phyloP scores from a whole-genome alignment of 2,888 invertebrate genomes.

The Drosophila cracens region DNA sequence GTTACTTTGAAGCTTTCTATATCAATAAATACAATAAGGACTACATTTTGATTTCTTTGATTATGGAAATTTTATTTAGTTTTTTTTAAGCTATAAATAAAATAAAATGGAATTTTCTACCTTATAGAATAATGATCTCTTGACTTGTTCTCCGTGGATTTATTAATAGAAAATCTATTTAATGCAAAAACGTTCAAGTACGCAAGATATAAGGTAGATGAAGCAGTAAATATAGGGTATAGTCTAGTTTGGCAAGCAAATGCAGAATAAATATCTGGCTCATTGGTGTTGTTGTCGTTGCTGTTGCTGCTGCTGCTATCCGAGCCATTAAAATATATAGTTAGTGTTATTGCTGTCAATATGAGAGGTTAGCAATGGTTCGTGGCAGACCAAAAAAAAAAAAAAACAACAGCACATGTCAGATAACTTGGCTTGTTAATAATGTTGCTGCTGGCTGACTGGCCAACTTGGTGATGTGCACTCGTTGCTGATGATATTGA shows the following conservation, averaged over 20 bases:
- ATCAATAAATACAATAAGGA: background rate
- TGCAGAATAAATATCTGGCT: constrained; percentile 9
- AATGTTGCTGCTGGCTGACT: constrained; percentile 65
- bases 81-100: too few relatives aligned
- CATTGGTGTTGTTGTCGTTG: constrained; percentile 30
- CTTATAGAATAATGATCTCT: background rate
- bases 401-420: constrained; percentile 60
- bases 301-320: constrained; percentile 49
- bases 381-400: background rate
- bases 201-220: too few relatives aligned
- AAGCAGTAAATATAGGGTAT: constrained; percentile 8
- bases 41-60: too few relatives aligned
- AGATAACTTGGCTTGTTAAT: constrained; percentile 64
- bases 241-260: background rate
- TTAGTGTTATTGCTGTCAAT: constrained; percentile 72
- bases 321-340: constrained; percentile 77
- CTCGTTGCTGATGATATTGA: constrained; percentile 70
- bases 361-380: constrained; percentile 40
- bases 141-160: background rate
- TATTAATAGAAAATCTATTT: background rate
- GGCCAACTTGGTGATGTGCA: constrained; percentile 29
- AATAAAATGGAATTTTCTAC: background rate
- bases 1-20: background rate
- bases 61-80: background rate
- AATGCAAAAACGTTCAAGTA: background rate